Evolutionary conservation across 2,888 invertebrate species (phyloP), one percentile per base, ranked within the genome.

Genomic region (Amiota mariae): DNA sequence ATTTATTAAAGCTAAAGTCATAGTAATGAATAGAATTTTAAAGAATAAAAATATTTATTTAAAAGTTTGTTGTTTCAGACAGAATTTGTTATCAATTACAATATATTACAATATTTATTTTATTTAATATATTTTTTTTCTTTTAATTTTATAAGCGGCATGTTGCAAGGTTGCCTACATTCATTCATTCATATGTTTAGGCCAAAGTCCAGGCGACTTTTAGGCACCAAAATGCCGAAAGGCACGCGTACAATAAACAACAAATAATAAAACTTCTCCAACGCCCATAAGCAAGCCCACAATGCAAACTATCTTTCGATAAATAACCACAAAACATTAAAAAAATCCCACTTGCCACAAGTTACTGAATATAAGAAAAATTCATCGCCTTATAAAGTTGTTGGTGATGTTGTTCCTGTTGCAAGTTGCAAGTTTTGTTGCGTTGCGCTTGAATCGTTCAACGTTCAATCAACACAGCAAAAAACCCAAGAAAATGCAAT

Each of bases 131-230:
- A 36, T 6, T 36, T 36, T 11, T 20, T 4, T 11, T 24, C 12
- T n/a, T 57, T 20, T 13, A 2, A 54, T 15, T 15, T 54, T 13
- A 12, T 36, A 63, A 1, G 63, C 46, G 63, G 51, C 51, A 68
- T 68, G 54, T 54, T 24, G 54, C 67, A 68, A 68, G 67, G 67
- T 54, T 68, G 54, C 67, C 54, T 68, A 68, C 67, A 24, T 66
- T 15, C 66, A 66, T 63, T 10, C 15, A 15, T 68, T 24, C n/a
- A n/a, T n/a, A 36, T 46, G 63, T 11, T 46, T 24, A 13, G 63
- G 36, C 63, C 67, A 68, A 68, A 68, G 67, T 68, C 67, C 67
- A 66, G 63, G 46, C 63, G 63, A 24, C 63, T 18, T 63, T 63
- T 46, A 46, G 63, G 24, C 63, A 63, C 46, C 46, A 63, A 63